Base-by-base conservation (phyloP, 2,113 vertebrate species). In the Mus spicilegus region DNA sequence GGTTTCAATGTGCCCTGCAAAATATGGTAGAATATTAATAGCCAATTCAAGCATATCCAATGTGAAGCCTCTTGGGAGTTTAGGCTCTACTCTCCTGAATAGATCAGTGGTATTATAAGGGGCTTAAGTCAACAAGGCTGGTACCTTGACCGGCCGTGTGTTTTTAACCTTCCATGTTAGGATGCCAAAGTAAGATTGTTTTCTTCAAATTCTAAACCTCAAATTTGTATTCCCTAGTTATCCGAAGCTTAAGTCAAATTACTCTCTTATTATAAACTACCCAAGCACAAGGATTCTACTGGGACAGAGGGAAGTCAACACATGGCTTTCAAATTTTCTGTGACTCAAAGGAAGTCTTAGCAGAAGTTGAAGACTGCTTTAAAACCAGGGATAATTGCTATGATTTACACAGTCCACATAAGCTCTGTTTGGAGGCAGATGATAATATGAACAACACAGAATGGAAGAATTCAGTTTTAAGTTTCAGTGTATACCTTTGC, bases 331-430 rank as follows among this genome's bases (percentile, higher is more conserved):
- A 87, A 36, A 78, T 16, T 39, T 75, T 2, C 22, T 76, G 7
- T 87, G 67, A 84, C 22, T 70, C 82, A 87, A 76, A 70, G 26
- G 70, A 39, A 69, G 80, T 30, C 33, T 85, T 39, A 56, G 70
- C 89, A 84, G 17, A 93, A 82, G 94, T 5, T 36, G 39, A 95
- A 10, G 36, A 70, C 16, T 78, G 3, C 46, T 91, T 80, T 86
- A 86, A 87, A 61, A 22, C 63, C n/a, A 24, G 19, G n/a, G 91
- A 39, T 78, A 87, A 65, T 13, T 12, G 11, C 7, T 9, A 3
- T 90, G 46, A 96, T 56, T 89, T 87, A 93, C 73, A 75, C 89
- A 87, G 16, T 11, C 58, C 17, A 67, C 91, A 89, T 5, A 95
- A 36, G 7, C n/a, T 95, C 39, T 82, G 9, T 16, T 20, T 39